Percentiles rank a stretch among this genome's conserved stretches.
Conservation (phyloP, 2,113 vertebrate genomes). For the Suricata suricatta region DNA sequence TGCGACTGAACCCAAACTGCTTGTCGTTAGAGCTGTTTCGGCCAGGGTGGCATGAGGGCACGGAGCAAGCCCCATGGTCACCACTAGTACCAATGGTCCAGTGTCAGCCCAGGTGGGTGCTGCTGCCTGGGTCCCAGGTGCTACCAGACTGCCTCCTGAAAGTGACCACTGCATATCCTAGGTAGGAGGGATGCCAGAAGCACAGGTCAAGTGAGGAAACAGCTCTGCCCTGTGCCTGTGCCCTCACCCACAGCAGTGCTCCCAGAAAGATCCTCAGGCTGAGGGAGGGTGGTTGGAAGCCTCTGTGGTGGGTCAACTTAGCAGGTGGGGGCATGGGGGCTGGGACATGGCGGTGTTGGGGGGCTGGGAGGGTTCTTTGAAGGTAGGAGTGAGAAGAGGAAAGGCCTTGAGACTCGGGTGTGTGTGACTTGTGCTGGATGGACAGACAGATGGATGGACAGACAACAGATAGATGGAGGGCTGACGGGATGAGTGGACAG, state of each 20-base stretch:
- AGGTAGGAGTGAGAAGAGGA: background rate
- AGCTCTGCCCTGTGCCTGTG: background rate
- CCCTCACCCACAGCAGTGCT: background rate
- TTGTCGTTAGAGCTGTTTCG: constrained; percentile 43
- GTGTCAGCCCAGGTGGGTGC: background rate
- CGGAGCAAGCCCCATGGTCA: background rate
- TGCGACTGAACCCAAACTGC: constrained; percentile 90
- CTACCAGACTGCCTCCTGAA: background rate
- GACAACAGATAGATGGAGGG: background rate
- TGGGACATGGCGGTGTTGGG: background rate
- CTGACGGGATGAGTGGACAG: background rate
- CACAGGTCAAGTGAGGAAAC: background rate
- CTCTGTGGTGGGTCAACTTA: too few relatives aligned
- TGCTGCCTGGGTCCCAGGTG: background rate
- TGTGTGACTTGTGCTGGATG: background rate
- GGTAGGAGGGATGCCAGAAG: background rate
- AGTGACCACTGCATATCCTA: background rate
- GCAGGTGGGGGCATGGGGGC: background rate
- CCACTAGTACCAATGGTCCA: too few relatives aligned
- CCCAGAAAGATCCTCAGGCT: background rate
- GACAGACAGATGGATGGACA: background rate
- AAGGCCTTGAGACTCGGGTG: background rate
- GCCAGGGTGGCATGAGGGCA: background rate
- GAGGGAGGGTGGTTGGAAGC: background rate
- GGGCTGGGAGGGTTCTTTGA: too few relatives aligned